These are phyloP conservation scores for Vanessa cardui DNA, from an alignment of 2,888 invertebrate genomes.

Conservation along the genomic window DNA sequence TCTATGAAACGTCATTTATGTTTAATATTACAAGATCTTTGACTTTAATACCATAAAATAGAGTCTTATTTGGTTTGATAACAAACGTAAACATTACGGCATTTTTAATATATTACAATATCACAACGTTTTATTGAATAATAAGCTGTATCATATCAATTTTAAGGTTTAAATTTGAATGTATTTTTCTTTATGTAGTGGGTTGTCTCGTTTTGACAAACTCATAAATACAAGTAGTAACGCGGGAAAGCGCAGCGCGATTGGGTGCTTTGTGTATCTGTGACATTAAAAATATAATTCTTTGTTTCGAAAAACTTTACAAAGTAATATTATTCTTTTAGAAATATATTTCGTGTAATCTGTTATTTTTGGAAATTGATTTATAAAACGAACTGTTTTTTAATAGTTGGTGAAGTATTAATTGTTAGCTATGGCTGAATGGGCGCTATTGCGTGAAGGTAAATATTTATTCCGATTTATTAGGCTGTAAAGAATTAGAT, in stretches of 20 bases:
- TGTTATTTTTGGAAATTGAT: background rate
- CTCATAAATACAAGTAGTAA: constrained; percentile 48
- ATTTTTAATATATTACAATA: background rate
- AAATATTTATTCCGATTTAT: background rate
- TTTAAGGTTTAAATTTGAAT: background rate
- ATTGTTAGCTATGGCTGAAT: constrained; percentile 14
- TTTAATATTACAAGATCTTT: background rate
- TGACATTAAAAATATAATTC: constrained; percentile 17
- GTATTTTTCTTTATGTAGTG: constrained; percentile 8
- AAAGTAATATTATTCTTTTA: background rate
- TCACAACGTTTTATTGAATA: background rate
- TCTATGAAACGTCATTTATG: background rate
- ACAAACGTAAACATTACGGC: background rate
- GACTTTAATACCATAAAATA: background rate
- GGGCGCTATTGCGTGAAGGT: constrained; percentile 25
- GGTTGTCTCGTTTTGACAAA: constrained; percentile 29
- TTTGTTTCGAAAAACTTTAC: constrained; percentile 10
- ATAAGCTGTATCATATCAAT: background rate
- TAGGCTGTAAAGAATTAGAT: too few relatives aligned
- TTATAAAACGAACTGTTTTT: constrained; percentile 10
- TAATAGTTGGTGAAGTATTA: constrained; percentile 12
- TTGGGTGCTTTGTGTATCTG: constrained; percentile 39
- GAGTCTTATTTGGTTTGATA: background rate
- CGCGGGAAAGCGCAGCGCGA: constrained; percentile 63
- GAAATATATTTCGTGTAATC: background rate